Percentiles rank a stretch among this genome's conserved stretches.
Evolutionary conservation across 2,888 invertebrate species (phyloP).

Genomic region (Aleiodes alternator): DNA sequence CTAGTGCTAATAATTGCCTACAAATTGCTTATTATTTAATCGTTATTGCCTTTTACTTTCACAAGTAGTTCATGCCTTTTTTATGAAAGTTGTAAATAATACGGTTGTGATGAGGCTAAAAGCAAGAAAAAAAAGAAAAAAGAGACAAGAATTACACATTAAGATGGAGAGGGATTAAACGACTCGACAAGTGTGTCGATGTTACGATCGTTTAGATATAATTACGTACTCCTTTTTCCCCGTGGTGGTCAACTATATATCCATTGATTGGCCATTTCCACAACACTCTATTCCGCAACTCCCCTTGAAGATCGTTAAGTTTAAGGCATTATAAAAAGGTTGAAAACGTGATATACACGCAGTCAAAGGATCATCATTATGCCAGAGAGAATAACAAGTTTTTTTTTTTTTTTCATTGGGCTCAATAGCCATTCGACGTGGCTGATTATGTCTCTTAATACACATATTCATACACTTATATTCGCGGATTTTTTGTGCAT

Average conservation of each 20-base stretch:
- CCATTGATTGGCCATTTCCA: constrained; percentile 64
- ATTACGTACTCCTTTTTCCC: constrained; percentile 59
- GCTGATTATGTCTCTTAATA: no score
- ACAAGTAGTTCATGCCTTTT: background rate
- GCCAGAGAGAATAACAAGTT: background rate
- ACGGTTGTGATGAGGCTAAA: no score
- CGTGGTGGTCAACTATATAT: constrained; percentile 55
- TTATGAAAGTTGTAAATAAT: no score
- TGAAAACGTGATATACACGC: no score
- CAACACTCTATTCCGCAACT: constrained; percentile 45
- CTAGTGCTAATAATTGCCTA: background rate
- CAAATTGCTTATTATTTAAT: constrained; percentile 3
- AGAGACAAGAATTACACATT: no score
- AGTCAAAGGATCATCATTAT: no score
- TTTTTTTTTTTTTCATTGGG: background rate
- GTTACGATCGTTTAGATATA: constrained; percentile 65
- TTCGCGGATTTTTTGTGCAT: no score
- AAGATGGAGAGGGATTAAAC: background rate
- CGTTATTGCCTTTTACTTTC: background rate
- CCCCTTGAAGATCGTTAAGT: constrained; percentile 59
- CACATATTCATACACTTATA: no score
- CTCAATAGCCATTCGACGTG: no score
- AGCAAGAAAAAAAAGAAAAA: no score
- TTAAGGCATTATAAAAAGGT: background rate
- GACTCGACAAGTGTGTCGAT: constrained; percentile 47